These are phyloP conservation scores for Oncorhynchus masou DNA, from an alignment of 2,113 vertebrate species.

Conservation along the genomic window DNA sequence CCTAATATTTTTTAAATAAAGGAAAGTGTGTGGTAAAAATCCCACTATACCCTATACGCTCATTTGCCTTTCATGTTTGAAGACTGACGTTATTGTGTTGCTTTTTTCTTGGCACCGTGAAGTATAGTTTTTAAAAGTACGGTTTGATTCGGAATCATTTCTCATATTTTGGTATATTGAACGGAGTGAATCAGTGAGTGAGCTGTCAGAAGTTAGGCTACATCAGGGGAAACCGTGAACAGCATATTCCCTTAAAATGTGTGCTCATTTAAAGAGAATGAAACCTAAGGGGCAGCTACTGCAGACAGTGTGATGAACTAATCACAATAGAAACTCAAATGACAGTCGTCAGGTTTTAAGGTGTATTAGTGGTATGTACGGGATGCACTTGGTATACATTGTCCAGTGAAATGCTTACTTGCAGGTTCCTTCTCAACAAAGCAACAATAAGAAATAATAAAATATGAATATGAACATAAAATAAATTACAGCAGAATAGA, in stretches of 20 bases:
- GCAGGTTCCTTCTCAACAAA: too few species aligned
- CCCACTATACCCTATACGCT: constrained; percentile 31
- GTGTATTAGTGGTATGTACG: too few species aligned
- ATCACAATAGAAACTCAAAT: constrained; percentile 8
- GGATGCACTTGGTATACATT: too few species aligned
- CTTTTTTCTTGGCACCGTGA: constrained; percentile 31
- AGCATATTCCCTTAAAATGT: constrained; percentile 17
- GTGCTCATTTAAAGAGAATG: constrained; percentile 12
- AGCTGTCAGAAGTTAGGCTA: constrained; percentile 6
- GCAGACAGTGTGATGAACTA: constrained; percentile 21
- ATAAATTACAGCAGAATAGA: too few species aligned
- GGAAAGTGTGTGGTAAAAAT: constrained; percentile 69
- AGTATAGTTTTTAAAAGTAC: constrained; percentile 37
- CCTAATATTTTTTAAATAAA: constrained; percentile 78
- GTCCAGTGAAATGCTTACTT: too few species aligned
- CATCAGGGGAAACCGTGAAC: background rate
- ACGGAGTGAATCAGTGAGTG: constrained; percentile 17
- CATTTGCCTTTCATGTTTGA: constrained; percentile 62
- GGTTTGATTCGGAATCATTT: constrained; percentile 24
- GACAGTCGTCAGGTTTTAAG: background rate
- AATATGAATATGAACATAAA: too few species aligned
- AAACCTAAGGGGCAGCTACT: constrained; percentile 38
- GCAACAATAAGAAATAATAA: too few species aligned
- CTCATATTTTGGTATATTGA: background rate
- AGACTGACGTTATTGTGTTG: constrained; percentile 42